Evolutionary conservation across 1,140 invertebrate species (phyloP), one percentile per base, ranked within the genome.

Genomic region (Megathymus violae): DNA sequence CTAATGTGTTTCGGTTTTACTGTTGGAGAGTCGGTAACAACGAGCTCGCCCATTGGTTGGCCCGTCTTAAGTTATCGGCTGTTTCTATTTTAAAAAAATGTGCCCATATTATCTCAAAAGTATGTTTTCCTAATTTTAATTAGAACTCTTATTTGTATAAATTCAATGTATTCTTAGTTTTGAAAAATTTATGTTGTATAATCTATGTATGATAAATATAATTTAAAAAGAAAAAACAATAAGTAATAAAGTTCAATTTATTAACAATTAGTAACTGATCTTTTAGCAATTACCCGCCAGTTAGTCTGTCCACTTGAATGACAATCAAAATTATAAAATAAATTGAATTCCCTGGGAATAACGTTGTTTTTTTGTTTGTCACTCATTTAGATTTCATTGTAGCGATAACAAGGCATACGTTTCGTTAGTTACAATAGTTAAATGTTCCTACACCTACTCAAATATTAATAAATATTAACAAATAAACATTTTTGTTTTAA

Each of bases 181-280:
- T n/a, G n/a, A n/a, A n/a, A n/a, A n/a, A n/a, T n/a, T n/a, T n/a
- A n/a, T n/a, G n/a, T n/a, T n/a, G n/a, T n/a, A n/a, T n/a, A n/a
- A n/a, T n/a, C n/a, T n/a, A n/a, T n/a, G n/a, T n/a, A n/a, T n/a
- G n/a, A n/a, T n/a, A n/a, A n/a, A n/a, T n/a, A n/a, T n/a, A n/a
- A n/a, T 22, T 22, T 22, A 71, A 76, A 60, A 68, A 76, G 82
- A 83, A 71, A 44, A 60, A 60, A 43, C 14, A n/a, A n/a, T n/a
- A 10, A 62, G 46, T 82, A 82, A 85, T 88, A 82, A 86, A 79
- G 62, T 84, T 83, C 64, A 71, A 86, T 90, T 90, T 90, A 89
- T 90, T 90, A 90, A 90, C 88, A 90, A 89, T 90, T 90, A 90
- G 85, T 89, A 86, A 82, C 77, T 77, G 71, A 84, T 76, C 69